Base-by-base conservation (phyloP, 2,797 vertebrate genomes). In the Sebastes matsubarae region DNA sequence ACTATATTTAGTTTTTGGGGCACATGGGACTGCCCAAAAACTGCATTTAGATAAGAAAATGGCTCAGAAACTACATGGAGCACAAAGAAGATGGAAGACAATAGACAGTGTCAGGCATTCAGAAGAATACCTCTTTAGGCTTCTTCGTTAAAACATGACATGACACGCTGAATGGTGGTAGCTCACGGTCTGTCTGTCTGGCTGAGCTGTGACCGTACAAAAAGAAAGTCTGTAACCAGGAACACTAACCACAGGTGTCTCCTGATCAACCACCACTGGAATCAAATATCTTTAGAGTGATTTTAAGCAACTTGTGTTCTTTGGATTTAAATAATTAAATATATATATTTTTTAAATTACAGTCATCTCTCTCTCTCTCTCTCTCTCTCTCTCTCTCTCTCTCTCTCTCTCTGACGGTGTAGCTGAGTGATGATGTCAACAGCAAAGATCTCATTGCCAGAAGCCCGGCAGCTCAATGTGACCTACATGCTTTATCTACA, bases 401-500 rank as follows among this genome's bases (percentile, higher is more conserved):
- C 4, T 32, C 25, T 70, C n/a, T 25, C 68, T 42, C 29, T 29
- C 3, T 66, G 25, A 65, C 18, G 18, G n/a, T 25, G 61, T 20
- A 36, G 63, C 67, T 27, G 18, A 63, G 70, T 50, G 2, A 73
- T 75, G 71, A 88, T 81, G 72, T 77, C 65, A 81, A 79, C 69
- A 63, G 58, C 30, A 78, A 79, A 74, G 61, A 75, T 87, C 65
- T 81, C 75, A 86, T 75, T 87, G 65, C 79, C 71, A 72, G 52
- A 75, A 70, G 72, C 69, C 79, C 16, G 22, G 61, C 70, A 70
- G 78, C 80, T 84, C 89, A 87, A 85, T 86, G 88, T 93, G 93
- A 94, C 93, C 92, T 82, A 87, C 88, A 87, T 79, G 69, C 68
- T 89, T 90, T 84, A 87, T 92, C 79, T 87, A 73, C 73, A 84